Conservation (phyloP, 2,888 invertebrate species). For the Stegophylla sp. region DNA sequence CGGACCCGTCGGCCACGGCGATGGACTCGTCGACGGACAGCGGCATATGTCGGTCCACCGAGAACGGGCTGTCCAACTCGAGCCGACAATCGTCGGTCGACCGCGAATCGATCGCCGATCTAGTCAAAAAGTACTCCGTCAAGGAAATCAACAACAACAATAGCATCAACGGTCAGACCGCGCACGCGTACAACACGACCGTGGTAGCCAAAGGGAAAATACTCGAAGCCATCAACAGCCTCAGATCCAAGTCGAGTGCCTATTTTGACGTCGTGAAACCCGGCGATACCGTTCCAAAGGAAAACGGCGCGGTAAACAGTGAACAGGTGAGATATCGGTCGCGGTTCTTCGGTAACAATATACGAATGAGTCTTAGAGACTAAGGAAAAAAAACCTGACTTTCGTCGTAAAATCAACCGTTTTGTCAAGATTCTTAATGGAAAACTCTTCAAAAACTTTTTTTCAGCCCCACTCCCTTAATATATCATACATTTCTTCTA, state of each 20-base stretch:
- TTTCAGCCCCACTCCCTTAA: too few species aligned
- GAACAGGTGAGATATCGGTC: constrained; percentile 12
- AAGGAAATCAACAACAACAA: constrained; percentile 54
- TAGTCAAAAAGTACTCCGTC: constrained; percentile 34
- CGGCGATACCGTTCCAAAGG: neutral
- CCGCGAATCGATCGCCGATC: constrained; percentile 44
- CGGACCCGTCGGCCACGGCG: constrained; percentile 61
- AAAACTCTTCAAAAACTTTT: too few species aligned
- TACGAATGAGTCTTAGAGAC: too few species aligned
- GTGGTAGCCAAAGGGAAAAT: constrained; percentile 60
- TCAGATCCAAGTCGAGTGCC: constrained; percentile 59
- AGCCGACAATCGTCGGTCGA: constrained; percentile 43
- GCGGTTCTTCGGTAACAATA: too few species aligned
- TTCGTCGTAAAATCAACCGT: too few species aligned
- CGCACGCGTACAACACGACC: constrained; percentile 44
- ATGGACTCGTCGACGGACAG: constrained; percentile 81
- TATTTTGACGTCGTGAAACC: constrained; percentile 44
- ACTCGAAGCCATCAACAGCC: constrained; percentile 60
- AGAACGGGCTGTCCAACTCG: constrained; percentile 64
- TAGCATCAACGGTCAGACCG: constrained; percentile 8
- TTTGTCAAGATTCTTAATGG: too few species aligned
- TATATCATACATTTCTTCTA: too few species aligned
- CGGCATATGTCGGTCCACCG: constrained; percentile 77
- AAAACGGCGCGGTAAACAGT: constrained; percentile 7
- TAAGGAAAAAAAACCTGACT: too few species aligned